Percentiles rank a stretch among this genome's conserved stretches.
Conservation (phyloP, 2,113 vertebrate genomes). For the Prolemur simus region DNA sequence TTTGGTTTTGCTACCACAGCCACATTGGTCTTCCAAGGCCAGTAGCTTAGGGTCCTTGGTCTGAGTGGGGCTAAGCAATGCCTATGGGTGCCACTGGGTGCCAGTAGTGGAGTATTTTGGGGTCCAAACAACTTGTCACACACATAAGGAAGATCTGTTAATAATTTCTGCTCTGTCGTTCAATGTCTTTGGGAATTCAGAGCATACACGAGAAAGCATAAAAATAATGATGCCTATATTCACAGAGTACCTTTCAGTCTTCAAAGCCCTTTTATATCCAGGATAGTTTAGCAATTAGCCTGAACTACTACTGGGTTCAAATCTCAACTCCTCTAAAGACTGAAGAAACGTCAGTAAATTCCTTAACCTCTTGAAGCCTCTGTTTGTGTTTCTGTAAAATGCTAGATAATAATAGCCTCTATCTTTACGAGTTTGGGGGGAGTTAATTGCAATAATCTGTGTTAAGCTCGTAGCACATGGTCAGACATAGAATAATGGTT, state of each 20-base stretch:
- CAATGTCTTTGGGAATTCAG: neutral
- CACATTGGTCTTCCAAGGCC: neutral
- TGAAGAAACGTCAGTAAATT: neutral
- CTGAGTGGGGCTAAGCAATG: conserved; percentile 52
- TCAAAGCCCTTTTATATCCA: neutral
- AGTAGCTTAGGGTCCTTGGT: neutral
- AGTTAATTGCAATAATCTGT: neutral
- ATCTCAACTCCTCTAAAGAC: neutral
- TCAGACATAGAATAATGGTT: neutral
- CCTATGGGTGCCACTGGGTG: conserved; percentile 66
- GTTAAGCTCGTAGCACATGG: neutral
- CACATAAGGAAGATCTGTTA: neutral
- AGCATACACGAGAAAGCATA: neutral
- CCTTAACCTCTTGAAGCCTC: neutral
- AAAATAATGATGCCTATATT: neutral
- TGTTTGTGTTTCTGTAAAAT: neutral
- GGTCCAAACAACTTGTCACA: neutral
- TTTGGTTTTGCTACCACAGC: neutral
- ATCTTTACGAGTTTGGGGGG: neutral
- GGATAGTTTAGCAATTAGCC: neutral
- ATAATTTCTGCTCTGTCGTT: neutral
- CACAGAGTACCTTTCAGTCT: neutral
- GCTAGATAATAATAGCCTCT: neutral
- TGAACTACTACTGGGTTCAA: neutral
- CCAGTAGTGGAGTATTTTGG: conserved; percentile 63